Percentiles rank a stretch among this genome's conserved stretches.
Evolutionary conservation across 2,888 invertebrate genomes (phyloP).

Genomic region (Phortica okadai): DNA sequence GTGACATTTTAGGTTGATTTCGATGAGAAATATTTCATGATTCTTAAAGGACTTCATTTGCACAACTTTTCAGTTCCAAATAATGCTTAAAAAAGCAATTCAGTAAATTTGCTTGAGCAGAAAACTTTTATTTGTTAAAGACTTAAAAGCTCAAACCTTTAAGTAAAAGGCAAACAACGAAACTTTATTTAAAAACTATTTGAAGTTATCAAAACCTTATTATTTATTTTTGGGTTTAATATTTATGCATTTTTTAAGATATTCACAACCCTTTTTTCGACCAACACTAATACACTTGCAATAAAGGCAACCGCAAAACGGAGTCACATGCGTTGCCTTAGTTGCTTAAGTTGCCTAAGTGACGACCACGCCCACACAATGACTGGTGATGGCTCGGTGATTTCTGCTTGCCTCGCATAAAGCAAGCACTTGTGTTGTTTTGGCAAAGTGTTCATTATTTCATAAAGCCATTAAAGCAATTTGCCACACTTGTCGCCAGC

Average conservation of each 20-base stretch:
- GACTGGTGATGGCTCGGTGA: neutral
- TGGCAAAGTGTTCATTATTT: conserved; percentile 62
- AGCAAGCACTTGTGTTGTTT: conserved; percentile 14
- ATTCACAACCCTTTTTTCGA: neutral
- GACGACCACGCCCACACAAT: neutral
- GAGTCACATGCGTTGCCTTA: neutral
- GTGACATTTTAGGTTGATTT: no score
- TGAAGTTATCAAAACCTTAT: neutral
- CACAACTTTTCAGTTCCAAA: no score
- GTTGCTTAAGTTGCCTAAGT: neutral
- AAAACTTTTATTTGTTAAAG: neutral
- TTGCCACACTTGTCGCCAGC: conserved; percentile 67
- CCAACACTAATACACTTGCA: neutral
- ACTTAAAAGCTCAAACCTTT: neutral
- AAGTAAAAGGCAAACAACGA: neutral
- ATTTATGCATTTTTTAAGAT: no score
- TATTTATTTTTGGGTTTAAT: neutral
- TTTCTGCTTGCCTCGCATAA: neutral
- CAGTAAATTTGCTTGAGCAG: no score
- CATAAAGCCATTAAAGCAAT: conserved; percentile 63
- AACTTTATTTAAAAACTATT: neutral
- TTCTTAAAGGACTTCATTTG: no score
- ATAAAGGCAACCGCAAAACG: neutral
- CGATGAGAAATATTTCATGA: no score
- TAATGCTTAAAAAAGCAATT: no score